Percentiles rank a stretch among this genome's conserved stretches.
Conservation (phyloP, 1,140 invertebrate species). For the Drosophila subobscura region DNA sequence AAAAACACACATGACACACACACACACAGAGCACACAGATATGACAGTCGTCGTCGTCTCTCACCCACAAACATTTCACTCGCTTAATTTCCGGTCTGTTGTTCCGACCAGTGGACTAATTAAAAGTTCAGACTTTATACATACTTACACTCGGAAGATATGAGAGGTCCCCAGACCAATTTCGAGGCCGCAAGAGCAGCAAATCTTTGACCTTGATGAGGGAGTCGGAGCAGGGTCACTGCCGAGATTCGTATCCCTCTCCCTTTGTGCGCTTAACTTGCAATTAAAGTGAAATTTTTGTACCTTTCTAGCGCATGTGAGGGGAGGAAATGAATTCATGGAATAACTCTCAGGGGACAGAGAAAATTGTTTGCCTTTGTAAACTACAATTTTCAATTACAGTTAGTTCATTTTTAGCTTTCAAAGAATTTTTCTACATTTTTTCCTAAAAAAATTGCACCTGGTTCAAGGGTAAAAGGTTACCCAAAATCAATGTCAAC, state of each 20-base stretch:
- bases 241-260: too few species aligned
- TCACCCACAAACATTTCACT: constrained; percentile 58
- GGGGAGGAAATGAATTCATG: too few species aligned
- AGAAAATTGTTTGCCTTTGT: too few species aligned
- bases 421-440: not conserved
- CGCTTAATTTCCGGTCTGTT: constrained; percentile 78
- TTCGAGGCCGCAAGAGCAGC: constrained; percentile 26
- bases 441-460: too few species aligned
- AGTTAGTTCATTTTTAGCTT: too few species aligned
- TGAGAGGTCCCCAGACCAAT: constrained; percentile 52
- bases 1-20: constrained; percentile 34
- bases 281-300: too few species aligned
- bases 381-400: too few species aligned
- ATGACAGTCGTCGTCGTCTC: not conserved
- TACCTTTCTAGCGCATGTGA: too few species aligned
- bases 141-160: constrained; percentile 36
- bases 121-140: constrained; percentile 67
- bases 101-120: constrained; percentile 70
- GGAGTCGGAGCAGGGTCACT: too few species aligned
- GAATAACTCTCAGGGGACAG: too few species aligned
- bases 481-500: constrained; percentile 20
- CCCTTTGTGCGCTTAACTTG: too few species aligned
- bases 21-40: not conserved
- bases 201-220: constrained; percentile 40
- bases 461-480: too few species aligned